Evolutionary conservation across 1,140 invertebrate species (phyloP).

Genomic region (Panagrolaimus sp.): DNA sequence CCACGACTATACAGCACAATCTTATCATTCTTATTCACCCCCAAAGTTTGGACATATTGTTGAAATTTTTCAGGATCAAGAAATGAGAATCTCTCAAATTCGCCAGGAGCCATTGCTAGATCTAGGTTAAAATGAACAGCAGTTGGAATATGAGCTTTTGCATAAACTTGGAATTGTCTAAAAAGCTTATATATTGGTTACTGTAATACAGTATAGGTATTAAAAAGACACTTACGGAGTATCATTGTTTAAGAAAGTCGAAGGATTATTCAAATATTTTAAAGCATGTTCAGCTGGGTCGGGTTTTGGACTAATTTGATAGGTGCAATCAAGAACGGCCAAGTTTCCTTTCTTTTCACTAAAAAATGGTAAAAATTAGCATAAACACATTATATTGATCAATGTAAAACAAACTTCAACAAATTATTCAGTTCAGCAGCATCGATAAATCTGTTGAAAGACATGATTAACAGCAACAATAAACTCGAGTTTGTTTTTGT

Average conservation of each 20-base stretch:
- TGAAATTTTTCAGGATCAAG: conserved; percentile 50
- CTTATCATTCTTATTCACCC: conserved; percentile 47
- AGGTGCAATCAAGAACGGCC: conserved; percentile 28
- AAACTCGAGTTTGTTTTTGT: no score
- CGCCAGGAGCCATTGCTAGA: conserved; percentile 37
- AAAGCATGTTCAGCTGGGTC: conserved; percentile 28
- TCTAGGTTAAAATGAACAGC: conserved; percentile 42
- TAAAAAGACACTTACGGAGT: conserved; percentile 15
- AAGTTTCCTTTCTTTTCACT: no score
- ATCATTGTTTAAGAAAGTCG: conserved; percentile 6
- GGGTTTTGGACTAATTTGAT: conserved; percentile 25
- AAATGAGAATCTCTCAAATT: conserved; percentile 43
- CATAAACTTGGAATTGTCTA: conserved; percentile 18
- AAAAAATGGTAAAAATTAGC: no score
- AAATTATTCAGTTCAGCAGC: no score
- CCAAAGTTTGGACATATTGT: conserved; percentile 46
- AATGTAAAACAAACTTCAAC: no score
- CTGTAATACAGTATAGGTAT: not conserved
- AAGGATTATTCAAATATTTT: conserved; percentile 37
- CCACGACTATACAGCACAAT: conserved; percentile 50
- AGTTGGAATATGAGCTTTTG: conserved; percentile 40
- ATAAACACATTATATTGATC: no score
- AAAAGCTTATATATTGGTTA: not conserved
- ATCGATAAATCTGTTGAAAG: no score
- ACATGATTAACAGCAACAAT: no score